Conservation (phyloP, 2,888 invertebrate genomes). For the Griposia aprilina region DNA sequence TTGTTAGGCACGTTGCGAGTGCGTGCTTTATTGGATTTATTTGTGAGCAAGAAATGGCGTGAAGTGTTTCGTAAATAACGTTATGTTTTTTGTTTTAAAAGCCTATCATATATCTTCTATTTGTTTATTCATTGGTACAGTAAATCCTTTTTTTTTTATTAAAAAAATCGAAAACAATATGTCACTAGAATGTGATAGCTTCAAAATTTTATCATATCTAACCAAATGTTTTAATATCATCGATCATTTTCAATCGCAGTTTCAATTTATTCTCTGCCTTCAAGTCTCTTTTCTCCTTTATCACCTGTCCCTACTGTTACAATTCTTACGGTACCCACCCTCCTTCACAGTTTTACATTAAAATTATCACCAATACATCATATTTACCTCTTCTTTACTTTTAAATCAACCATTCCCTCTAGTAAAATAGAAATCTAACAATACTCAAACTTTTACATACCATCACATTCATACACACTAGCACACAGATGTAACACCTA, state of each 20-base stretch:
- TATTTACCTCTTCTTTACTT: background rate
- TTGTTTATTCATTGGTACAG: background rate
- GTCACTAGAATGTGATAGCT: no score
- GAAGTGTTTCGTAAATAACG: conserved; percentile 48
- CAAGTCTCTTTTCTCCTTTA: background rate
- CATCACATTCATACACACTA: no score
- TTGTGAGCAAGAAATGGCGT: conserved; percentile 35
- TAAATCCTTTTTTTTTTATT: background rate
- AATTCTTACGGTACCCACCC: no score
- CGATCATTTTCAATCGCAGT: background rate
- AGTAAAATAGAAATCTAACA: background rate
- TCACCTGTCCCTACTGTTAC: no score
- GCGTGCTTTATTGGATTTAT: conserved; percentile 62
- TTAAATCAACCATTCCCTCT: background rate
- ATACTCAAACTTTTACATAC: conserved; percentile 2
- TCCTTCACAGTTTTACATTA: no score
- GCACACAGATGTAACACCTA: conserved; percentile 36
- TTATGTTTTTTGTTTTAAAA: conserved; percentile 1
- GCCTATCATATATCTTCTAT: background rate
- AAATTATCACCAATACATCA: no score
- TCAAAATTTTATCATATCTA: background rate
- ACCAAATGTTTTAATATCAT: background rate
- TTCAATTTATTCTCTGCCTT: no score
- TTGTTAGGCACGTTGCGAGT: conserved; percentile 46
- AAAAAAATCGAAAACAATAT: background rate